These are phyloP conservation scores for Phocoena sinus DNA, from an alignment of 2,113 vertebrate genomes.

Conservation along the genomic window DNA sequence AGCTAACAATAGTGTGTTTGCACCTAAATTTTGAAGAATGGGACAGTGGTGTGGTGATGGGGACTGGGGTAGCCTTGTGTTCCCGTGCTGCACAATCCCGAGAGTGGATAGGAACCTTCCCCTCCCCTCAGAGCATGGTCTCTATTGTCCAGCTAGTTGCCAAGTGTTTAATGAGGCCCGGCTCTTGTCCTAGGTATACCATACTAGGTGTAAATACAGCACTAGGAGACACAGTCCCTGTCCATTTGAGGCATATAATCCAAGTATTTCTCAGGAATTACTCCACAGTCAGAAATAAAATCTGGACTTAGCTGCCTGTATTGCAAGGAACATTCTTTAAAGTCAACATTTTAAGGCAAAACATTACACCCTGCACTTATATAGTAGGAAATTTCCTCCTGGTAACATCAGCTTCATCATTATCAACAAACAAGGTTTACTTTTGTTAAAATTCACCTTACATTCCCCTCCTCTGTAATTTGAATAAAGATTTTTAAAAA, in stretches of 20 bases:
- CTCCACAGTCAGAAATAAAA: neutral
- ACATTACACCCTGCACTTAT: neutral
- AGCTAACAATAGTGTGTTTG: neutral
- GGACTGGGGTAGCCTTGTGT: neutral
- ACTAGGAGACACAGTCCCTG: neutral
- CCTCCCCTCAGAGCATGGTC: neutral
- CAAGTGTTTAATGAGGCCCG: neutral
- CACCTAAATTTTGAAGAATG: neutral
- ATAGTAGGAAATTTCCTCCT: neutral
- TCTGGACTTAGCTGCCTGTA: neutral
- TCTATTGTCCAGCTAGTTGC: neutral
- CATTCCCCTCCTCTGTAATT: neutral
- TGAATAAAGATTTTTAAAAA: neutral
- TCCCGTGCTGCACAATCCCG: no score
- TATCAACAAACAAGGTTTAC: neutral
- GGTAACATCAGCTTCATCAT: neutral
- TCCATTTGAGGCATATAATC: neutral
- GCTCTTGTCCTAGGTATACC: neutral
- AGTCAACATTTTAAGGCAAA: neutral
- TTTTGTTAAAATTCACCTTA: neutral
- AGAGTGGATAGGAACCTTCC: rapidly evolving
- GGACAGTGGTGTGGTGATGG: neutral
- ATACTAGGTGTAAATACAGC: neutral
- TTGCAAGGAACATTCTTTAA: neutral
- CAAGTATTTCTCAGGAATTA: neutral